Conservation (phyloP, 2,797 vertebrate species). For the Apogon hyalosoma region DNA sequence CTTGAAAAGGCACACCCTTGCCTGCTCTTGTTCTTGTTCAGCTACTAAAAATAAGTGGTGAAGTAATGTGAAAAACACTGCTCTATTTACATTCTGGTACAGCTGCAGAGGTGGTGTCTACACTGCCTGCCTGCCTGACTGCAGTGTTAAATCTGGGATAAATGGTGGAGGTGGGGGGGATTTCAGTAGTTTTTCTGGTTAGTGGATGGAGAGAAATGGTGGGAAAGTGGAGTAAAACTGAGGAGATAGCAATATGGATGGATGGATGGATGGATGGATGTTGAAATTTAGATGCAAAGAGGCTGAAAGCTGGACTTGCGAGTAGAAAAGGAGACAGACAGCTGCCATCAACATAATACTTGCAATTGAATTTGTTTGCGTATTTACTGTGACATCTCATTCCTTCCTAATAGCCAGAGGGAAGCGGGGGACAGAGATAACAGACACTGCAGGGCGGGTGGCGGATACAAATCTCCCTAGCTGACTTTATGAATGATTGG, state of each 20-base stretch:
- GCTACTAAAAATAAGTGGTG: constrained; percentile 84
- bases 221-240: constrained; percentile 40
- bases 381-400: constrained; percentile 61
- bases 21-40: constrained; percentile 81
- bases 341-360: constrained; percentile 27
- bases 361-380: constrained; percentile 35
- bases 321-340: constrained; percentile 9
- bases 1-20: constrained; percentile 72
- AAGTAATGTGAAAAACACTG: constrained; percentile 84
- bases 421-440: constrained; percentile 59
- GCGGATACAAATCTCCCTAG: constrained; percentile 64
- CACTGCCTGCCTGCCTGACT: constrained; percentile 45
- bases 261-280: too few species aligned
- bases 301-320: too few species aligned
- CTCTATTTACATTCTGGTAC: constrained; percentile 83
- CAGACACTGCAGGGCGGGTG: constrained; percentile 57
- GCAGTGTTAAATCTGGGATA: constrained; percentile 64
- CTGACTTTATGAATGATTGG: constrained; percentile 84
- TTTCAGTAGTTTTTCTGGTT: constrained; percentile 53
- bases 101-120: constrained; percentile 65
- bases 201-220: constrained; percentile 33
- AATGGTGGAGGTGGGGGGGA: constrained; percentile 72
- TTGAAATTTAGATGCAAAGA: too few species aligned
- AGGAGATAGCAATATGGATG: too few species aligned
- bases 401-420: constrained; percentile 70